Evolutionary conservation across 2,888 invertebrate genomes (phyloP), one percentile per base, ranked within the genome.

Genomic region (Ophonus ardosiacus): DNA sequence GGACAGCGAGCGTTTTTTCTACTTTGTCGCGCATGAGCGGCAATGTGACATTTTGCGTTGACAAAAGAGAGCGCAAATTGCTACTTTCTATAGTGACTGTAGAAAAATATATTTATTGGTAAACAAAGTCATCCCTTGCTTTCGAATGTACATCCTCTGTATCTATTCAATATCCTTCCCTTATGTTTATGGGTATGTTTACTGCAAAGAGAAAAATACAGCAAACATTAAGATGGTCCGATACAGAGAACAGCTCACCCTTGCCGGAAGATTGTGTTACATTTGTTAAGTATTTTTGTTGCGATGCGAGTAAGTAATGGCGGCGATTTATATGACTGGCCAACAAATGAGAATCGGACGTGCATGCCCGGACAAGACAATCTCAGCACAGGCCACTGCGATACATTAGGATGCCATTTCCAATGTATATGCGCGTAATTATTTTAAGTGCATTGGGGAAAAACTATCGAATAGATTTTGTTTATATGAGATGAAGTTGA

Each of bases 291-390:
- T 82, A 82, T 82, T 82, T 82, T 59, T 82, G 82, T 71, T 59
- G 56, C 17, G 71, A 74, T 59, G 31, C 17, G 71, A 74, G 74
- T 74, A 74, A 82, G 51, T 82, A 82, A 82, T 82, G 82, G 74
- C 74, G 38, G 57, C 82, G 71, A 82, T 82, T 82, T 82, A 82
- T 71, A 82, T 71, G 71, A 74, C 57, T 71, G 31, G 38, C 18
- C 38, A 56, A 82, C 82, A 82, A 82, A 82, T 82, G 71, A 82
- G 82, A 71, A 82, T 82, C 82, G 82, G 82, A 82, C 71, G 82
- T 82, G 82, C 82, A 63, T 82, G 81, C 71, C 3, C 18, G 43
- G 18, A n/a, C 68, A 3, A 40, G 15, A 17, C 38, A 21, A 24
- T 56, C 71, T 15, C 43, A 59, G 74, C 71, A 24, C 43, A 59